phyloP scores from a whole-genome alignment of 2,888 invertebrate genomes.

The Capitulum mitella region DNA sequence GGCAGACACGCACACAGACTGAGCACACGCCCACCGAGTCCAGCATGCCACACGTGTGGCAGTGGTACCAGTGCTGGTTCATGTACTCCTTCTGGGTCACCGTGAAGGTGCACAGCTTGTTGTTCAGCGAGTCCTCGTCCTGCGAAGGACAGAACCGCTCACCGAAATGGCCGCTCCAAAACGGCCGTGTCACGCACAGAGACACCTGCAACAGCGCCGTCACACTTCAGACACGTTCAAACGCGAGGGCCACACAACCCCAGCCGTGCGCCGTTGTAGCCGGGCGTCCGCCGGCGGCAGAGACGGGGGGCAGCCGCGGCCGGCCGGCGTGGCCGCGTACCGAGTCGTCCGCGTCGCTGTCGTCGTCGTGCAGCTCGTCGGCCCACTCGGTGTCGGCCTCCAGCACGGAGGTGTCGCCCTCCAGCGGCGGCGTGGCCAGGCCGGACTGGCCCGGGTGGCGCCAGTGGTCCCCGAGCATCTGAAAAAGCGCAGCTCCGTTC shows the following conservation, averaged over 20 bases:
- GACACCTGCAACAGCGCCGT: too few relatives aligned
- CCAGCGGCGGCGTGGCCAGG: constrained; percentile 33
- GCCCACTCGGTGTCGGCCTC: constrained; percentile 69
- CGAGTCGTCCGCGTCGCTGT: constrained; percentile 85
- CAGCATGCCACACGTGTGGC: constrained; percentile 97
- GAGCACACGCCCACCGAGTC: constrained; percentile 97
- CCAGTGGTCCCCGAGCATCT: constrained; percentile 34
- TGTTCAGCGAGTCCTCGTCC: constrained; percentile 81
- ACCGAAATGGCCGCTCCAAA: too few relatives aligned
- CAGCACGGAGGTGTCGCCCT: constrained; percentile 33
- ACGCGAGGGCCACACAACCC: too few relatives aligned
- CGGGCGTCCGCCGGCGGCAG: too few relatives aligned
- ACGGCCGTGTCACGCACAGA: too few relatives aligned
- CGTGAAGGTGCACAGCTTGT: constrained; percentile 92
- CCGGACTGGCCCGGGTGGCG: constrained; percentile 32
- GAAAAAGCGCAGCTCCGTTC: neutral
- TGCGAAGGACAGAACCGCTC: too few relatives aligned
- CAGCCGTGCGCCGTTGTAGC: too few relatives aligned
- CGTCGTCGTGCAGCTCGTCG: constrained; percentile 86
- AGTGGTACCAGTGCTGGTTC: constrained; percentile 87
- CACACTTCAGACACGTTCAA: too few relatives aligned
- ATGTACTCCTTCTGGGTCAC: constrained; percentile 83
- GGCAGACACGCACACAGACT: constrained; percentile 94
- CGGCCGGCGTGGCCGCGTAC: constrained; percentile 39
- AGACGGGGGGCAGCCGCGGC: too few relatives aligned